Evolutionary conservation across 1,140 invertebrate genomes (phyloP).

Genomic region (Periplaneta americana): DNA sequence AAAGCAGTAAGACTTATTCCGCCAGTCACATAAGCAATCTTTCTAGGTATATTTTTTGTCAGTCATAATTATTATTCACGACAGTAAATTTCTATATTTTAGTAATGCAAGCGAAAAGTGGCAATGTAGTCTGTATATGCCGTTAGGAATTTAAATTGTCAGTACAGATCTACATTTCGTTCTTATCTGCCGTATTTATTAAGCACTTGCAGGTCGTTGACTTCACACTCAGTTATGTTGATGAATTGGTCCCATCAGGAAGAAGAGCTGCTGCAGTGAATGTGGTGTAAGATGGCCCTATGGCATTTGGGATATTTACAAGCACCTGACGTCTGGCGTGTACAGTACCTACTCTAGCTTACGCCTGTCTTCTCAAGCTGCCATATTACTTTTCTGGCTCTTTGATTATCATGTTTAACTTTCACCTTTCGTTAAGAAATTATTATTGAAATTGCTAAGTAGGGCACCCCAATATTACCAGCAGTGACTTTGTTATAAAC

Average conservation of each 20-base stretch:
- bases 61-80: too few relatives aligned
- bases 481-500: too few relatives aligned
- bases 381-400: neutral
- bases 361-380: neutral
- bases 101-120: neutral
- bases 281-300: neutral
- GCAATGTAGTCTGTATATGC: neutral
- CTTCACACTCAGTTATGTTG: neutral
- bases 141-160: neutral
- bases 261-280: neutral
- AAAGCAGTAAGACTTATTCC: too few relatives aligned
- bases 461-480: neutral
- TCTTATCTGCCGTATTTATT: neutral
- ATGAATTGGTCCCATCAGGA: neutral
- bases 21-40: too few relatives aligned
- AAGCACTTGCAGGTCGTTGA: neutral
- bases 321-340: too few relatives aligned
- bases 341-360: neutral
- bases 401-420: neutral
- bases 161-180: too few relatives aligned
- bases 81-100: too few relatives aligned
- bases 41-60: too few relatives aligned
- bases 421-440: neutral
- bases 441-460: neutral
- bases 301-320: neutral